A percentile compares a stretch with the other conserved stretches of the same genome.
phyloP scores from a whole-genome alignment of 1,140 invertebrate species.

The Parasteatoda tepidariorum region DNA sequence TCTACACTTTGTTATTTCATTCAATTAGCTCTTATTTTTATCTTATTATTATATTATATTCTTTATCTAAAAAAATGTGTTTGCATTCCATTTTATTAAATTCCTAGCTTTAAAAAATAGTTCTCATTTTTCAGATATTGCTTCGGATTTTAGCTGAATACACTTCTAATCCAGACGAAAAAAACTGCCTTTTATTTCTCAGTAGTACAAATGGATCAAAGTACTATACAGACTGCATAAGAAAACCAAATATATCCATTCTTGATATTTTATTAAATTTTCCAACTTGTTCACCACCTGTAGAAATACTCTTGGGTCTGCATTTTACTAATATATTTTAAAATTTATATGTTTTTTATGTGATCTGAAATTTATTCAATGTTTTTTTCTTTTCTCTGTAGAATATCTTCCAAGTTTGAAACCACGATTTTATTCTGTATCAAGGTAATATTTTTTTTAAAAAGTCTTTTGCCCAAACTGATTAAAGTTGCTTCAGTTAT shows the following conservation, averaged over 20 bases:
- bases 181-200: conserved; percentile 75
- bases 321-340: neutral
- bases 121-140: conserved; percentile 73
- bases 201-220: conserved; percentile 75
- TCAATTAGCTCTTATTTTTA: too few relatives aligned
- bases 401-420: conserved; percentile 80
- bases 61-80: too few relatives aligned
- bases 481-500: conserved; percentile 22
- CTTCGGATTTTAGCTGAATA: conserved; percentile 74
- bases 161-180: conserved; percentile 74
- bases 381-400: conserved; percentile 72
- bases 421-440: conserved; percentile 84
- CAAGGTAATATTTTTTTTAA: conserved; percentile 73
- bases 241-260: conserved; percentile 73
- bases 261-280: conserved; percentile 77
- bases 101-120: too few relatives aligned
- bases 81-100: too few relatives aligned
- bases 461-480: neutral
- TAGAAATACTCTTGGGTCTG: conserved; percentile 71
- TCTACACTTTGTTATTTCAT: too few relatives aligned
- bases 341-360: neutral
- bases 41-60: too few relatives aligned
- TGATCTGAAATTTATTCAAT: neutral
- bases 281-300: conserved; percentile 74
- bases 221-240: conserved; percentile 74